A percentile compares a stretch with the other conserved stretches of the same genome.
Conservation (phyloP, 1,140 invertebrate genomes). For the Centruroides sculpturatus region DNA sequence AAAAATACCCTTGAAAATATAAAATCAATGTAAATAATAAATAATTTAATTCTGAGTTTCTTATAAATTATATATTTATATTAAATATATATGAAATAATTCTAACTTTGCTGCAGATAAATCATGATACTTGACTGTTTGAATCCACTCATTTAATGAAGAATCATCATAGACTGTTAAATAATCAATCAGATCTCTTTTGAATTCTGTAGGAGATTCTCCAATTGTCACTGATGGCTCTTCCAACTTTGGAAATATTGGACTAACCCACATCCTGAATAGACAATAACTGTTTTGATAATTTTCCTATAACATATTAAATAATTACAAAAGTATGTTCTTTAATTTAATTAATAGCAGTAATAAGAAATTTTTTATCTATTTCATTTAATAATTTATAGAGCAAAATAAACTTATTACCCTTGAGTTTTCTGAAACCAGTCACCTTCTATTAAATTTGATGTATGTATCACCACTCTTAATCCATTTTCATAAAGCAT, state of each 20-base stretch:
- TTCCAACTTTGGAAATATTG: conserved; percentile 47
- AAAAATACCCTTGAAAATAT: conserved; percentile 53
- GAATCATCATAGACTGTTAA: conserved; percentile 53
- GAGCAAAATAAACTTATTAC: conserved; percentile 31
- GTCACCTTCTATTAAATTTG: conserved; percentile 78
- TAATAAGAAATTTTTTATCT: conserved; percentile 2
- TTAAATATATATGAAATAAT: conserved; percentile 4
- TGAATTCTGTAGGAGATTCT: conserved; percentile 72
- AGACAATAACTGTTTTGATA: conserved; percentile 4
- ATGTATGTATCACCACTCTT: conserved; percentile 75
- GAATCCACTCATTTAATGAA: conserved; percentile 53
- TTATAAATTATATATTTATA: background rate
- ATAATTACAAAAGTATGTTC: too few relatives aligned
- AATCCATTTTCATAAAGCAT: conserved; percentile 65
- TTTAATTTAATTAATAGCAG: background rate
- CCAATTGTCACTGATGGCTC: conserved; percentile 41
- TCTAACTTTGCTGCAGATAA: conserved; percentile 60
- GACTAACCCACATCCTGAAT: conserved; percentile 69
- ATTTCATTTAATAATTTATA: background rate
- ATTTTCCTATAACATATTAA: too few relatives aligned
- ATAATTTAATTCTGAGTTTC: background rate
- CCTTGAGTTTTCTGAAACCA: conserved; percentile 91
- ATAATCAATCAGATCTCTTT: conserved; percentile 68
- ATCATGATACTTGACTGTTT: conserved; percentile 54
- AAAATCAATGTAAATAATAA: too few relatives aligned